Base-by-base conservation (phyloP, 2,797 vertebrate genomes). In the Lagorchestes hirsutus region DNA sequence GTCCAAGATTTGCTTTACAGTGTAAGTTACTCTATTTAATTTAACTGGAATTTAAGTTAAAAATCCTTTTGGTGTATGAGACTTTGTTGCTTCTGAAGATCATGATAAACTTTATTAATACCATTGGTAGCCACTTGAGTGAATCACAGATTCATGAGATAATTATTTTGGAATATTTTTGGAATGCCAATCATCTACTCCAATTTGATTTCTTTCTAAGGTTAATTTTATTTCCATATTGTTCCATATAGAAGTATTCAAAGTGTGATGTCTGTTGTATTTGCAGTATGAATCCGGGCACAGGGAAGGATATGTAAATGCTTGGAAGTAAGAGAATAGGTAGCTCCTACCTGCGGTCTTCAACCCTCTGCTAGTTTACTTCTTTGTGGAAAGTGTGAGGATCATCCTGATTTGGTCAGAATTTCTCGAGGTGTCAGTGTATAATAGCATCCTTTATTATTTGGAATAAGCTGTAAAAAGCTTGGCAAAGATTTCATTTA, bases 391-490 rank as follows among this genome's bases (percentile, higher is more conserved):
- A 97, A 93, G 56, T 67, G 2, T 93, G 22, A 93, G 27, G 40
- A 52, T 92, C 11, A 50, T 5, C 13, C 29, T 31, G 8, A 94
- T 31, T 91, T 12, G 91, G n/a, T 6, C 27, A 93, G 90, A 90
- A 94, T 46, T 92, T 97, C 12, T 46, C 1, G 0, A 91, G 59
- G 54, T 90, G 55, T 97, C 91, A 95, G 13, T 93, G 62, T 93
- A 82, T 57, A 93, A 87, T 97, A 57, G 52, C 58, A 92, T 93
- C 6, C 22, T 96, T 94, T 97, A 59, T 93, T 94, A 28, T 92
- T 98, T 97, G 96, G 93, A 95, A 93, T 93, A 94, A 93, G 91
- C 56, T 91, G 29, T 93, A 96, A 96, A 97, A 96, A 62, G 56
- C 54, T 29, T 82, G 62, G 31, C 56, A 96, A 94, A 96, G 91